Base-by-base conservation (phyloP, 2,113 vertebrate species). In the Phycodurus eques region DNA sequence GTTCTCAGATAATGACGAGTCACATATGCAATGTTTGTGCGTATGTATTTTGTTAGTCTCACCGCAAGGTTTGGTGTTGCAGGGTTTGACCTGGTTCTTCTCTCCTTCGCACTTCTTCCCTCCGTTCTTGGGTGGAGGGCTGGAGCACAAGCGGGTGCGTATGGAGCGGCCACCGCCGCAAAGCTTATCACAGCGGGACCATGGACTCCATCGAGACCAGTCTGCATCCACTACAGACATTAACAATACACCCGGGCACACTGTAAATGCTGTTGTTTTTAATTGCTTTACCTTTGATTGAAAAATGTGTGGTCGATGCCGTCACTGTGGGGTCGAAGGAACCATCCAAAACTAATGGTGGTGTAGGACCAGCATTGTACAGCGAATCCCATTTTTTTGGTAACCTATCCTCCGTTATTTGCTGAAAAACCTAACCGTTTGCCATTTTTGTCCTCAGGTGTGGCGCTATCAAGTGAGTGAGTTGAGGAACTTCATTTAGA, bases 71-170 rank as follows among this genome's bases (percentile, higher is more conserved):
- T 89, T 90, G 51, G 92, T 91, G 83, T 95, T 95, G 88, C 95
- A 96, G 67, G 94, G 86, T 2, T 93, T 94, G 71, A 93, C 86
- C 2, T 95, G 95, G 88, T 94, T 94, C 80, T 92, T 94, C 86
- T 95, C 94, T 47, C 95, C 95, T 0, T 80, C 72, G 72, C 95
- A 96, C n/a, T 83, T 90, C 66, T 53, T 85, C 0, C 96, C 96
- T 10, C 95, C 93, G 0, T 97, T 96, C 81, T 97, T 96, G 59
- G 95, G 94, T 0, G 96, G 95, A n/a, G 96, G 95, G 72, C 95
- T 95, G 13, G 92, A 92, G 78, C 95, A 96, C 49, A 92, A 92
- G 59, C 94, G 91, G 0, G 93, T 95, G 54, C 94, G 93, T 54
- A 95, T 87, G 1, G 96, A 95, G 60, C 85, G 93, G 0, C 95